Evolutionary conservation across 1,140 invertebrate species (phyloP), one percentile per base, ranked within the genome.

Genomic region (Ectropis grisescens): DNA sequence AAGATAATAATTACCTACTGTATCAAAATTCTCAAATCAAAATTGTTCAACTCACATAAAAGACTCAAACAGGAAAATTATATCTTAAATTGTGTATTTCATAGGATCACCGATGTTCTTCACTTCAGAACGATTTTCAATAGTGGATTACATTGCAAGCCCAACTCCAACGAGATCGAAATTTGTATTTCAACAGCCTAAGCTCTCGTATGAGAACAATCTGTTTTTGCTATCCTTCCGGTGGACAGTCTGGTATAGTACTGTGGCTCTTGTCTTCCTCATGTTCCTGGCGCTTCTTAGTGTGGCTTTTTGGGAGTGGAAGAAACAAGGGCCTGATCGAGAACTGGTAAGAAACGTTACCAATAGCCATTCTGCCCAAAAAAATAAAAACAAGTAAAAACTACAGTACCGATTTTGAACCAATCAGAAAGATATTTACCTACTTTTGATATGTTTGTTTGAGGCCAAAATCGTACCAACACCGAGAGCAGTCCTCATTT

Each of bases 171-270:
- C 86, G 0, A 47, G 85, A 22, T 85, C 85, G 0, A 84, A 84
- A 41, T 90, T 90, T 57, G 82, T 90, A 8, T 90, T 90, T 49
- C 82, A 85, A 15, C 84, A 86, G 60, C 88, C 89, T 3, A 86
- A 89, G 46, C 54, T 90, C n/a, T 89, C 88, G 0, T 88, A 85
- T 41, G 83, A 89, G 12, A 85, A 82, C 30, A 89, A 90, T 51
- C 81, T 90, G 13, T 90, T 88, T 42, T 49, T 82, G 9, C 43
- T 90, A 23, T 88, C 88, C 0, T 90, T 90, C 49, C 68, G 84
- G 32, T 66, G 44, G 2, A 64, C 69, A 1, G 86, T 90, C 1
- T 90, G 89, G 89, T 58, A 84, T 11, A 84, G 83, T 12, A 82
- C 78, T 8, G 38, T 66, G 8, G 67, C 55, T 0, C 53, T 88